Conservation (phyloP, 2,113 vertebrate genomes). For the Oriolus oriolus region DNA sequence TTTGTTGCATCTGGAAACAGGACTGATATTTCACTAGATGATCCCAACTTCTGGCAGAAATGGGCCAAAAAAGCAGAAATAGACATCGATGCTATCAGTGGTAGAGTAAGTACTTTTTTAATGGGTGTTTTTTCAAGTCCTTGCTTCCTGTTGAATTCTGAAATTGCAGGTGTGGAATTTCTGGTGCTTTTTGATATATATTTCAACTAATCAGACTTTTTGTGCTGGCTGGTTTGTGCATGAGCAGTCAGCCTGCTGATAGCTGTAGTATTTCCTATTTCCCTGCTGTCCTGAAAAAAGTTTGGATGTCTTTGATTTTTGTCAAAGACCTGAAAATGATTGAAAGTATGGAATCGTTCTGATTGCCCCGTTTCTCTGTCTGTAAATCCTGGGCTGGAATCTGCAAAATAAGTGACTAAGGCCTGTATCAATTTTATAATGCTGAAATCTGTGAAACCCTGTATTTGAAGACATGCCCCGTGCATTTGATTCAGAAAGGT, state of each 20-base stretch:
- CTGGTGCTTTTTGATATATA: not conserved
- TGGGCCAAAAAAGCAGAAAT: conserved; percentile 99
- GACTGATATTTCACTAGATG: conserved; percentile 97
- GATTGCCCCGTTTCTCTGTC: not conserved
- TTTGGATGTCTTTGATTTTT: not conserved
- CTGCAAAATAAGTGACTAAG: not conserved
- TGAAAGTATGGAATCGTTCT: not conserved
- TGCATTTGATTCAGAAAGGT: not conserved
- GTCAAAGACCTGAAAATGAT: not conserved
- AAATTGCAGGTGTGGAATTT: not conserved
- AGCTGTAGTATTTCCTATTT: not conserved
- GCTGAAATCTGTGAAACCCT: not conserved
- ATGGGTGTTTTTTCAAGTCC: not conserved
- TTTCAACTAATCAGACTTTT: not conserved
- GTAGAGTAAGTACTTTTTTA: conserved; percentile 84
- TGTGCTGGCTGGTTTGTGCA: not conserved
- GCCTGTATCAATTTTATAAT: not conserved
- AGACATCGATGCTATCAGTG: conserved; percentile 90
- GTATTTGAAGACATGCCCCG: fast-evolving
- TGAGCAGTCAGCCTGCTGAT: not conserved
- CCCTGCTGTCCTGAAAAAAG: not conserved
- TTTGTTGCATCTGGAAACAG: conserved; percentile 98
- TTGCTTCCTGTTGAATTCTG: not conserved
- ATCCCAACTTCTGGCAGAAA: conserved; percentile 99
- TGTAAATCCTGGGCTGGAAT: not conserved